phyloP scores from a whole-genome alignment of 2,113 vertebrate genomes.

The Chamaea fasciata region DNA sequence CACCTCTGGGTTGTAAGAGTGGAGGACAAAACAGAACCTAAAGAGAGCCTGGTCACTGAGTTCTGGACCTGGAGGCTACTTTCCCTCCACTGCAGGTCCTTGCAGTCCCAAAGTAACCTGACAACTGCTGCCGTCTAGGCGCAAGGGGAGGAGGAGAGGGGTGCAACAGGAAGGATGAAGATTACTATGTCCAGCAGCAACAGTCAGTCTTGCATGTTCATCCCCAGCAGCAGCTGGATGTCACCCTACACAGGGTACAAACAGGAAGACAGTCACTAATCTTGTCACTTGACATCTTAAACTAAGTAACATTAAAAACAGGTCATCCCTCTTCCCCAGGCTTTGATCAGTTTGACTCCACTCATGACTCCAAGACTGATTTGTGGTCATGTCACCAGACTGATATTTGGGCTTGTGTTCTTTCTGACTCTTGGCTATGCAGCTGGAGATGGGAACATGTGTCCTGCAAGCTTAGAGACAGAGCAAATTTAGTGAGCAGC shows the following conservation, averaged over 20 bases:
- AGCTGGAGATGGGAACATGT: not conserved
- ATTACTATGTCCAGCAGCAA: not conserved
- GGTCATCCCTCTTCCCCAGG: not conserved
- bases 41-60: not conserved
- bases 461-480: not conserved
- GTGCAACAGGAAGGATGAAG: not conserved
- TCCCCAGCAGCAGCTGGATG: not conserved
- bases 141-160: not conserved
- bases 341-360: not conserved
- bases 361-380: not conserved
- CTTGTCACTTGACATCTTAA: not conserved
- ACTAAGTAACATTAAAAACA: not conserved
- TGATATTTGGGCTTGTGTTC: not conserved
- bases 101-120: not conserved
- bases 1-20: not conserved
- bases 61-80: not conserved
- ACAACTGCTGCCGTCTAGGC: not conserved
- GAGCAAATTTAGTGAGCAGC: not conserved
- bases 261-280: not conserved
- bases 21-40: not conserved
- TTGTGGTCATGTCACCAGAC: not conserved
- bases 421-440: not conserved
- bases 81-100: not conserved
- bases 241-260: not conserved
- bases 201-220: not conserved